Evolutionary conservation across 1,140 invertebrate species (phyloP).

Genomic region (Gryllus bimaculatus): DNA sequence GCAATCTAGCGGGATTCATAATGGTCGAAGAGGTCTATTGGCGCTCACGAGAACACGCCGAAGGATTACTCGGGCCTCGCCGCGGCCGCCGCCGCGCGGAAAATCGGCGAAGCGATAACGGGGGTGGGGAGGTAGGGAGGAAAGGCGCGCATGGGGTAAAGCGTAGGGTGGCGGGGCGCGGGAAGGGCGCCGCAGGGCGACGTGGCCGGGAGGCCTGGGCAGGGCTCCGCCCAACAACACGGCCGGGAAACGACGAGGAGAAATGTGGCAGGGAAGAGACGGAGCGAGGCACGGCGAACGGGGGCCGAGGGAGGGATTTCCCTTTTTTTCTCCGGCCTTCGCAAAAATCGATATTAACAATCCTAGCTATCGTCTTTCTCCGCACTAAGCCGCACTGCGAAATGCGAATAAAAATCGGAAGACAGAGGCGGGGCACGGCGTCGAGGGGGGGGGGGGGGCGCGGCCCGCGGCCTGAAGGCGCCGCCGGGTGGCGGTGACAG

Average conservation of each 20-base stretch:
- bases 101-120: not conserved
- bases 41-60: not conserved
- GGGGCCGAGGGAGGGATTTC: not conserved
- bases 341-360: not conserved
- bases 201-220: too few relatives aligned
- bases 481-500: not conserved
- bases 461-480: not conserved
- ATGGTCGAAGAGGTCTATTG: not conserved
- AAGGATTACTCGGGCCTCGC: not conserved
- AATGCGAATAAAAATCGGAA: not conserved
- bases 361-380: not conserved
- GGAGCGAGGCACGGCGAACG: not conserved
- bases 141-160: not conserved
- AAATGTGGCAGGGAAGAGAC: not conserved
- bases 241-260: not conserved
- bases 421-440: not conserved
- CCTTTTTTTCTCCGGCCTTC: not conserved
- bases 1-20: not conserved
- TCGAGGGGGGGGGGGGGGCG: not conserved
- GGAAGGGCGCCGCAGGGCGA: not conserved
- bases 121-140: not conserved
- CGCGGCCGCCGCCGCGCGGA: not conserved
- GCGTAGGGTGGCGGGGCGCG: not conserved
- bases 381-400: not conserved
- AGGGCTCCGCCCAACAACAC: not conserved